Evolutionary conservation across 2,113 vertebrate genomes (phyloP), one percentile per base, ranked within the genome.

Genomic region (Phaethon lepturus): DNA sequence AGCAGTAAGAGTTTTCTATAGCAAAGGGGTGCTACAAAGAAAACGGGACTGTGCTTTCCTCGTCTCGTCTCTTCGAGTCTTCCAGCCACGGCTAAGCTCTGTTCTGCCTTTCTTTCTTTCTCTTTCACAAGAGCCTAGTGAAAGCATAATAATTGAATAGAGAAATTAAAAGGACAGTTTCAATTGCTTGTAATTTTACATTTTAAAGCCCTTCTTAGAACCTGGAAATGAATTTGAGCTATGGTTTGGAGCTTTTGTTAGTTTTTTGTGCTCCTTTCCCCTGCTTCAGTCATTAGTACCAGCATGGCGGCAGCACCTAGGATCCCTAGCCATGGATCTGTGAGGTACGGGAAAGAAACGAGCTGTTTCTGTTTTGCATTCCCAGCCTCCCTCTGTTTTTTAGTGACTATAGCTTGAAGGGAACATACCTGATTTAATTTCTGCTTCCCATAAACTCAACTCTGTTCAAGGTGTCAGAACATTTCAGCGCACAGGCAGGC

Each of bases 1-100:
- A 91, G 88, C 12, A 2, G 72, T 76, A 85, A 69, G 87, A 92
- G 33, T 91, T 92, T 96, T 96, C 96, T 95, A 81, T 93, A 93
- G 96, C 62, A 84, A 91, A 94, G 89, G 90, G 64, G 58, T 80
- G 86, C 76, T 93, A 76, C 87, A 97, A 97, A 96, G 94, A 88
- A 93, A 88, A 74, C 0, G 1, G 71, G 87, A 73, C 89, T 72
- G 29, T 45, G 75, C 53, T 97, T 92, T 85, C 87, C 84, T 85
- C 64, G 17, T 73, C 53, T 62, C 68, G n/a, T 58, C 77, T 76
- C 85, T 82, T 56, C 60, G 42, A 81, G 71, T 73, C 67, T 97
- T 95, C 74, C 77, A 86, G 53, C 26, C 58, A 56, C 7, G 8
- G 28, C 28, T 90, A 53, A 89, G 31, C 40, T 86, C 86, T 35